Evolutionary conservation across 2,113 vertebrate genomes (phyloP).

Genomic region (Rhinolophus sinicus): DNA sequence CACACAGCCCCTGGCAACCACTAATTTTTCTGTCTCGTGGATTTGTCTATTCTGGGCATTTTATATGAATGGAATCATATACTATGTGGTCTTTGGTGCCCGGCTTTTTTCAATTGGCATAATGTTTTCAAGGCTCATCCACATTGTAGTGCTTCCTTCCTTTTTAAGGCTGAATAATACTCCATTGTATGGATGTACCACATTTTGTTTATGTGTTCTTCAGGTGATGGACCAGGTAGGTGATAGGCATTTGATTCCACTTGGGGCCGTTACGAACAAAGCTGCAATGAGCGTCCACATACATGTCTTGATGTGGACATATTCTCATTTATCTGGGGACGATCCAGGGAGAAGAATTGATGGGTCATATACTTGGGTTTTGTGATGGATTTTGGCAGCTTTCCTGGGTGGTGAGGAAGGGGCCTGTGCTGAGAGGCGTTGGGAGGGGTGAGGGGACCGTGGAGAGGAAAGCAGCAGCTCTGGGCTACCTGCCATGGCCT

Average conservation of each 20-base stretch:
- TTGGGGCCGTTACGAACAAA: accelerated
- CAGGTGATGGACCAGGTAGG: too few relatives aligned
- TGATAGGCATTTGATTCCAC: not conserved
- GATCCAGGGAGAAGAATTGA: not conserved
- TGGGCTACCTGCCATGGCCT: not conserved
- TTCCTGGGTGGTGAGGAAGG: not conserved
- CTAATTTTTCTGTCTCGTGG: not conserved
- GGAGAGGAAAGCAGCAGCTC: too few relatives aligned
- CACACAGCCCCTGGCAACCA: not conserved
- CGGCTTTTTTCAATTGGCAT: not conserved
- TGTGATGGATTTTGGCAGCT: not conserved
- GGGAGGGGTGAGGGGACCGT: accelerated
- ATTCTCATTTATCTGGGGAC: not conserved
- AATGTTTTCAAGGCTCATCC: not conserved
- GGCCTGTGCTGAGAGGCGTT: not conserved
- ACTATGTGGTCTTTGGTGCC: not conserved
- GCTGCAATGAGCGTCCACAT: accelerated
- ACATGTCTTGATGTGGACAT: not conserved
- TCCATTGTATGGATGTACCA: accelerated
- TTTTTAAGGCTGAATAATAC: not conserved
- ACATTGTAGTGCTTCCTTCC: accelerated
- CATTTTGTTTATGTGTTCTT: not conserved
- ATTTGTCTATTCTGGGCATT: not conserved
- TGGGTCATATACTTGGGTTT: not conserved
- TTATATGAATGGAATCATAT: not conserved